phyloP scores from a whole-genome alignment of 2,797 vertebrate genomes.

The Lemur catta region DNA sequence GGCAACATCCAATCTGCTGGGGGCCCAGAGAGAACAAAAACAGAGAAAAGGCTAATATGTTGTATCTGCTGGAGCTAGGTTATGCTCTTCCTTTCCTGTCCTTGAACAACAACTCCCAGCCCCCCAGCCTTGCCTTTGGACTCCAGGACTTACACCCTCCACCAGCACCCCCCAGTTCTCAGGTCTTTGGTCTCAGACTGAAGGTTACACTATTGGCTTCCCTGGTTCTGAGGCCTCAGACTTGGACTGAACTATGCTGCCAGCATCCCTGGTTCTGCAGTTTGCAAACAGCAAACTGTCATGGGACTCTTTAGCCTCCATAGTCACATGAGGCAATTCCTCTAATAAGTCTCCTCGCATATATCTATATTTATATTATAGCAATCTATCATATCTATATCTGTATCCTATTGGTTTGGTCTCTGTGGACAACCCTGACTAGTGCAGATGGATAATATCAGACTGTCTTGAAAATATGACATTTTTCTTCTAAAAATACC shows the following conservation, averaged over 20 bases:
- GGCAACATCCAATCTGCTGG: neutral
- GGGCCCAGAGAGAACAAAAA: neutral
- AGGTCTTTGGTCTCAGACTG: neutral
- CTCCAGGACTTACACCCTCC: neutral
- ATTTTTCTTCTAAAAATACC: constrained; percentile 20
- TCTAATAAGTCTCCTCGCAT: neutral
- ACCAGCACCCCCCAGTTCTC: neutral
- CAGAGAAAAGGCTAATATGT: neutral
- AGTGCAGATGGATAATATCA: neutral
- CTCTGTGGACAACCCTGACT: neutral
- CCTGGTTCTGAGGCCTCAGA: neutral
- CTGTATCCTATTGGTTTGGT: neutral
- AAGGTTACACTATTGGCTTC: neutral
- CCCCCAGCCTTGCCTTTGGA: neutral
- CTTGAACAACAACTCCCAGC: neutral
- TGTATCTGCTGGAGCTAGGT: neutral
- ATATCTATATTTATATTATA: neutral
- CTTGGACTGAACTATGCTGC: neutral
- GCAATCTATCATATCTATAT: neutral
- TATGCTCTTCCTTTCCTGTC: neutral
- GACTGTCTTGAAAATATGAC: neutral
- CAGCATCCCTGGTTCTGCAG: neutral
- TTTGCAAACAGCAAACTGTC: neutral
- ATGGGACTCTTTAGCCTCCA: neutral
- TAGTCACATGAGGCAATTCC: neutral